Percentiles rank a stretch among this genome's conserved stretches.
Evolutionary conservation across 2,888 invertebrate genomes (phyloP).

Genomic region (Alitta virens): DNA sequence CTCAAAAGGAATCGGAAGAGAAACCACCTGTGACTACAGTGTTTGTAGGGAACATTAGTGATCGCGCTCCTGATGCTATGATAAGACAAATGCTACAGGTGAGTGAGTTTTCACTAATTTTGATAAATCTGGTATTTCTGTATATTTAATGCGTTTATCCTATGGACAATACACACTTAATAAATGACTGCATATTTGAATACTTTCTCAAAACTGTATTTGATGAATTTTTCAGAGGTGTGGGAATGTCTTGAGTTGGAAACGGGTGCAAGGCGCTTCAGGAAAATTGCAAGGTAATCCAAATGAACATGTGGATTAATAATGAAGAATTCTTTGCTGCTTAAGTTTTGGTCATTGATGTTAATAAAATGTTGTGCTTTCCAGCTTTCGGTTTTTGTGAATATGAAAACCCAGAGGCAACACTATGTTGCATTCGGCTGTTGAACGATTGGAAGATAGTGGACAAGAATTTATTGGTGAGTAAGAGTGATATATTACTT

Average conservation of each 20-base stretch:
- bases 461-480: slow-evolving; percentile 87
- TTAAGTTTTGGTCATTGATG: background rate
- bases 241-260: slow-evolving; percentile 94
- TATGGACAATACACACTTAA: background rate
- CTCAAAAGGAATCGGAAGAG: slow-evolving; percentile 37
- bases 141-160: too few species aligned
- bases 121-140: too few species aligned
- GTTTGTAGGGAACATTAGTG: slow-evolving; percentile 95
- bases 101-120: slow-evolving; percentile 14
- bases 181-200: background rate
- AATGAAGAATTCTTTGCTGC: background rate
- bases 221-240: slow-evolving; percentile 66
- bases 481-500: too few species aligned
- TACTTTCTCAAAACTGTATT: background rate
- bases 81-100: slow-evolving; percentile 81
- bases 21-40: slow-evolving; percentile 90
- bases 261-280: slow-evolving; percentile 79
- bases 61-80: slow-evolving; percentile 92
- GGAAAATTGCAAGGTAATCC: slow-evolving; percentile 62
- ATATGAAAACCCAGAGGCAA: slow-evolving; percentile 92
- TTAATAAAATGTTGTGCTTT: background rate
- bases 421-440: slow-evolving; percentile 83
- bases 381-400: slow-evolving; percentile 95
- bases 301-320: too few species aligned
- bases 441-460: slow-evolving; percentile 90